Percentiles rank a stretch among this genome's conserved stretches.
phyloP scores from a whole-genome alignment of 2,113 vertebrate genomes.

The Anthoscopus minutus region DNA sequence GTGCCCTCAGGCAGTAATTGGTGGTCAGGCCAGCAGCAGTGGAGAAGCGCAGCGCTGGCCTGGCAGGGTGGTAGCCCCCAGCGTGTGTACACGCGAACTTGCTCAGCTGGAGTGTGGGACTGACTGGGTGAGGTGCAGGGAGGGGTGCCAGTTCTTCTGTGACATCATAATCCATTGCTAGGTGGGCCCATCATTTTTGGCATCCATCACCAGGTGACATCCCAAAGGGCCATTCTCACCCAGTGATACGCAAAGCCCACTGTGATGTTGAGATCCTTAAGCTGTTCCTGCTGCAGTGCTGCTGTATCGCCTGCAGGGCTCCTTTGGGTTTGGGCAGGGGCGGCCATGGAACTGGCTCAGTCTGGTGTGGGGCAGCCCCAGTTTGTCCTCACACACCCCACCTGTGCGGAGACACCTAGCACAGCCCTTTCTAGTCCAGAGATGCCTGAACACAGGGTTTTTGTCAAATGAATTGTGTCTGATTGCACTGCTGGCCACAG shows the following conservation, averaged over 20 bases:
- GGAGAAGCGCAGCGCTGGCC: rapidly evolving
- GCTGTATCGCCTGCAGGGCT: rapidly evolving
- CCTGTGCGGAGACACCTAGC: not conserved
- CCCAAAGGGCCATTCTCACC: not conserved
- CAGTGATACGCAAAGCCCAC: not conserved
- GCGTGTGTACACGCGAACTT: rapidly evolving
- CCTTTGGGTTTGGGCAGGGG: no score
- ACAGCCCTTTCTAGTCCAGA: not conserved
- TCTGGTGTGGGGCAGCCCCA: rapidly evolving
- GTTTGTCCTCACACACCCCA: not conserved
- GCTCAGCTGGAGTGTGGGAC: not conserved
- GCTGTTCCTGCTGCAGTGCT: rapidly evolving
- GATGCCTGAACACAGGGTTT: not conserved
- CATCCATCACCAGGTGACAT: not conserved
- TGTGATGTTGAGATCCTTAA: not conserved
- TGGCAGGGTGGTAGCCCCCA: not conserved
- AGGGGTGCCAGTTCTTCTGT: rapidly evolving
- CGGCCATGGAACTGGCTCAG: not conserved
- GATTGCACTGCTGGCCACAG: not conserved
- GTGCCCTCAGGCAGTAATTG: not conserved
- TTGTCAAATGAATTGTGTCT: not conserved
- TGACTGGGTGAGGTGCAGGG: not conserved
- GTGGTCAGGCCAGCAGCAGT: not conserved
- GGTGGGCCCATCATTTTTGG: not conserved
- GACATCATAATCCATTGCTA: not conserved